Evolutionary conservation across 2,113 vertebrate species (phyloP).

Genomic region (Tursiops truncatus): DNA sequence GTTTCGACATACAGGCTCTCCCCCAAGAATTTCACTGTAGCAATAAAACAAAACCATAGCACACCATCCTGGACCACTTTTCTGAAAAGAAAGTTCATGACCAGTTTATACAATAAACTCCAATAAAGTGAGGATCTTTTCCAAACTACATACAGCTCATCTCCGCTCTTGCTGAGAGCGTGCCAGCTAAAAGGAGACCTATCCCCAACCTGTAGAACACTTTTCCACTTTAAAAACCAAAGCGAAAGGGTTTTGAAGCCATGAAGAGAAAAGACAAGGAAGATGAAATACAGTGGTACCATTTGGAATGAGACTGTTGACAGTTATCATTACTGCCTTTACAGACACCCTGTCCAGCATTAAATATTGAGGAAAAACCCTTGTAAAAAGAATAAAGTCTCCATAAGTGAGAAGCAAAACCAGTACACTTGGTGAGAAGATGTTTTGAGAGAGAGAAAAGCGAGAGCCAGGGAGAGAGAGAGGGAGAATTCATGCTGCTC

Average conservation of each 20-base stretch:
- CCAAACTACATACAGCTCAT: neutral
- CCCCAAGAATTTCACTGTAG: neutral
- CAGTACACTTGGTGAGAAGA: constrained; percentile 43
- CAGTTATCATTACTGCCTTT: constrained; percentile 72
- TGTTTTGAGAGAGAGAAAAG: neutral
- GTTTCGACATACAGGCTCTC: neutral
- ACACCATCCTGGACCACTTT: neutral
- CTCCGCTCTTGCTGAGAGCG: neutral
- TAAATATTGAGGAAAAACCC: constrained; percentile 79
- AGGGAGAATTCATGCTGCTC: constrained; percentile 14
- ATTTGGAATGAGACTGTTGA: constrained; percentile 63
- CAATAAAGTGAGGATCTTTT: constrained; percentile 53
- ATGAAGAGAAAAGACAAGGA: constrained; percentile 51
- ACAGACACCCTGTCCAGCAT: constrained; percentile 75
- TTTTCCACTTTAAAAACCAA: constrained; percentile 62
- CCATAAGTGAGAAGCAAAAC: neutral
- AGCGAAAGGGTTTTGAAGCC: constrained; percentile 53
- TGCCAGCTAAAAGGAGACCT: constrained; percentile 9
- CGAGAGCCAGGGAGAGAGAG: neutral
- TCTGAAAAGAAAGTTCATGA: constrained; percentile 22
- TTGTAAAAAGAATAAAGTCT: constrained; percentile 76
- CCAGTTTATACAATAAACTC: constrained; percentile 14
- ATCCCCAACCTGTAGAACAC: neutral
- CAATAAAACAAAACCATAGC: neutral
- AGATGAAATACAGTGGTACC: constrained; percentile 73